These are phyloP conservation scores for Myotis vivesi DNA, from an alignment of 2,797 vertebrate genomes.

Conservation along the genomic window DNA sequence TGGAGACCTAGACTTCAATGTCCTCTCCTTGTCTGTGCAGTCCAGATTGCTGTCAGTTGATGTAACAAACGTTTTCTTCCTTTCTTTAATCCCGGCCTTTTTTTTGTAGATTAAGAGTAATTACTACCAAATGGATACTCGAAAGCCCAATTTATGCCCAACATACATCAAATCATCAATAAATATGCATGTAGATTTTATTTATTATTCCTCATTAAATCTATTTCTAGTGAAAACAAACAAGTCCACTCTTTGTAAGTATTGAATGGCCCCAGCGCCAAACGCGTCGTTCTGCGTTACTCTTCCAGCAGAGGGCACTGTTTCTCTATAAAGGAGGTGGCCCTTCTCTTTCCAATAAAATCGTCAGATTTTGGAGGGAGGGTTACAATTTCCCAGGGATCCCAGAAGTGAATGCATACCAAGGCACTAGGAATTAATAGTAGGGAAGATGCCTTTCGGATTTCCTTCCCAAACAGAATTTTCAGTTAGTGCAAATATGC, in stretches of 20 bases:
- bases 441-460: not conserved
- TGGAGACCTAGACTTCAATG: slow-evolving; percentile 52
- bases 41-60: slow-evolving; percentile 50
- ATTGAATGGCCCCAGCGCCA: not conserved
- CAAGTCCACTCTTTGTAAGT: slow-evolving; percentile 23
- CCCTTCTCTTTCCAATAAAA: not conserved
- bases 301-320: slow-evolving; percentile 85
- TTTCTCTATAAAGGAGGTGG: slow-evolving; percentile 74
- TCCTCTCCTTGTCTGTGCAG: slow-evolving; percentile 39
- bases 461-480: not conserved
- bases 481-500: not conserved
- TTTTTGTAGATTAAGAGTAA: slow-evolving; percentile 77
- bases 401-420: not conserved
- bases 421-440: not conserved
- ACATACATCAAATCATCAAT: slow-evolving; percentile 73
- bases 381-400: not conserved
- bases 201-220: slow-evolving; percentile 81
- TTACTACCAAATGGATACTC: slow-evolving; percentile 80
- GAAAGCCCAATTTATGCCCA: slow-evolving; percentile 73
- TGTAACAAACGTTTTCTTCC: slow-evolving; percentile 73
- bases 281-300: accelerated
- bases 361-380: not conserved
- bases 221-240: slow-evolving; percentile 75
- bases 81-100: slow-evolving; percentile 71
- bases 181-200: slow-evolving; percentile 74